phyloP scores from a whole-genome alignment of 2,113 vertebrate genomes.

The Nyctibius bracteatus region DNA sequence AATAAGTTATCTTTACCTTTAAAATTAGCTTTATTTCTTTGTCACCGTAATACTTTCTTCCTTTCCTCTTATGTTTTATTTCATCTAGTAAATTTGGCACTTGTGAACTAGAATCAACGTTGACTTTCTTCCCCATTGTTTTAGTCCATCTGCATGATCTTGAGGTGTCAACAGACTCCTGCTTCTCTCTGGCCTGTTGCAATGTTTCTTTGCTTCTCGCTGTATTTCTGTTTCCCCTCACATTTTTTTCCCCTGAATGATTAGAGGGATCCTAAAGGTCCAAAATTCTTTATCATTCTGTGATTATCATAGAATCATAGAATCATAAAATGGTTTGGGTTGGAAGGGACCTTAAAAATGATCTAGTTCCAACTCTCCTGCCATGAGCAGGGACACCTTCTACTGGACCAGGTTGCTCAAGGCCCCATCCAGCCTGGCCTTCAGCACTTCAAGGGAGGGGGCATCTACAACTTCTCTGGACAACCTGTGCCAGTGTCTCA shows the following conservation, averaged over 20 bases:
- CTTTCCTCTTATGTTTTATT: neutral
- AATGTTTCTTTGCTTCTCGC: neutral
- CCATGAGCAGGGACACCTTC: too few species aligned
- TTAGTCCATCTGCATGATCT: neutral
- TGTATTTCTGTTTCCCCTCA: neutral
- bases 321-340: too few species aligned
- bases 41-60: neutral
- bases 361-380: too few species aligned
- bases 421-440: too few species aligned
- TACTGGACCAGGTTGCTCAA: too few species aligned
- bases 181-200: neutral
- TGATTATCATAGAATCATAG: too few species aligned
- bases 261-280: neutral
- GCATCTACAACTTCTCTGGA: too few species aligned
- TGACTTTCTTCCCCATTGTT: neutral
- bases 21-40: neutral
- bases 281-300: neutral
- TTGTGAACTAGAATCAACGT: neutral
- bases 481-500: too few species aligned
- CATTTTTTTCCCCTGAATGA: neutral
- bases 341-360: too few species aligned
- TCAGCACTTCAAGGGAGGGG: too few species aligned
- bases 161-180: neutral
- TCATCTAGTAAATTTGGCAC: neutral
- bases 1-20: neutral